These are phyloP conservation scores for Macroramphosus scolopax DNA, from an alignment of 2,797 vertebrate species.

Conservation along the genomic window DNA sequence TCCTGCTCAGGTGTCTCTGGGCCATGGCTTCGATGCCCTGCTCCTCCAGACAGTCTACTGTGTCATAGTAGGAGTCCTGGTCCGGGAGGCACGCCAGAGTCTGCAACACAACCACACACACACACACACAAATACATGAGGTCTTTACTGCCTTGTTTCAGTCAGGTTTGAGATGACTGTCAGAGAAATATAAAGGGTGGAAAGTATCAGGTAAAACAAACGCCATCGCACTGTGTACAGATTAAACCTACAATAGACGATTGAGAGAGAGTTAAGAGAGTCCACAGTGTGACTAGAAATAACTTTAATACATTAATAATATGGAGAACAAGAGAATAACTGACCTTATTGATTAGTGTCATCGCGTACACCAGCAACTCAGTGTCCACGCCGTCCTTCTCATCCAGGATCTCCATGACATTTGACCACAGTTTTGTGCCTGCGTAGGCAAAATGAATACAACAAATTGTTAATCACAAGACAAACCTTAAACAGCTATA, in stretches of 20 bases:
- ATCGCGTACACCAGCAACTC: slow-evolving; percentile 93
- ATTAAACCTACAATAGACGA: too few relatives aligned
- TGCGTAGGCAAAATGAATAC: slow-evolving; percentile 62
- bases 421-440: slow-evolving; percentile 90
- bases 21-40: slow-evolving; percentile 87
- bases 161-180: too few relatives aligned
- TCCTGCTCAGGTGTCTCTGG: slow-evolving; percentile 90
- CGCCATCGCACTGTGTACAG: too few relatives aligned
- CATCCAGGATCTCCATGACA: slow-evolving; percentile 92
- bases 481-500: slow-evolving; percentile 7
- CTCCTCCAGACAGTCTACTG: slow-evolving; percentile 96
- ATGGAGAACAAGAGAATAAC: slow-evolving; percentile 2
- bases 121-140: not conserved
- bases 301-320: not conserved
- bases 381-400: slow-evolving; percentile 95
- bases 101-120: slow-evolving; percentile 64
- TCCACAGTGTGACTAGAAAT: too few relatives aligned
- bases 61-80: slow-evolving; percentile 95
- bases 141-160: too few relatives aligned
- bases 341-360: slow-evolving; percentile 97
- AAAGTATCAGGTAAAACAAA: too few relatives aligned
- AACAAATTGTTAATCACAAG: too few relatives aligned
- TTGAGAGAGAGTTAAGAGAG: too few relatives aligned
- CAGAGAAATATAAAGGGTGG: too few relatives aligned
- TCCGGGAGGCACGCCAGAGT: slow-evolving; percentile 90